Conservation (phyloP, 2,113 vertebrate genomes). For the Nansenia antarctica region DNA sequence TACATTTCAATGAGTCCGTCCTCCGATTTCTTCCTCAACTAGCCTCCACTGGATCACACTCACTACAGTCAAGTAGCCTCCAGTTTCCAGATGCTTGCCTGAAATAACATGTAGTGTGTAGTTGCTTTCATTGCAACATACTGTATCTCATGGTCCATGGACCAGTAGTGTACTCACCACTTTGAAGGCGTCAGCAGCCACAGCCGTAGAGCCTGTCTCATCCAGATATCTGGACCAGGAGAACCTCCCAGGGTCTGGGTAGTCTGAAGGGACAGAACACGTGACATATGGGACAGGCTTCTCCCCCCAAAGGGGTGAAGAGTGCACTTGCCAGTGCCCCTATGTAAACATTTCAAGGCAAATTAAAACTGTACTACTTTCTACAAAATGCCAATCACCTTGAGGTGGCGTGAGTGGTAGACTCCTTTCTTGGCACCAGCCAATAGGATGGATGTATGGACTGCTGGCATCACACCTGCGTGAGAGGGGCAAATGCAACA, state of each 20-base stretch:
- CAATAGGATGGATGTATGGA: constrained; percentile 95
- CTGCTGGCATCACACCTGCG: constrained; percentile 95
- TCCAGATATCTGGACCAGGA: constrained; percentile 92
- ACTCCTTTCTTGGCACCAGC: constrained; percentile 94
- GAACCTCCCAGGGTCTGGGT: constrained; percentile 90
- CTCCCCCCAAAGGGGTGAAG: too few species aligned
- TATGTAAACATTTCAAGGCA: not conserved
- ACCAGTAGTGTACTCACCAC: constrained; percentile 73
- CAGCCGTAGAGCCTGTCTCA: constrained; percentile 88
- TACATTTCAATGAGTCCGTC: too few species aligned
- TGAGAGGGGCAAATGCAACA: constrained; percentile 7
- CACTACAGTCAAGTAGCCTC: too few species aligned
- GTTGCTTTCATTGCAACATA: not conserved
- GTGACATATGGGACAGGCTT: not conserved
- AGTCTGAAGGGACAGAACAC: constrained; percentile 74
- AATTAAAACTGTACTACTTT: not conserved
- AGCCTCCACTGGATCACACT: too few species aligned
- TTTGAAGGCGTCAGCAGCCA: constrained; percentile 88
- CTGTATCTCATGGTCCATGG: too few species aligned
- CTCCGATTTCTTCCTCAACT: too few species aligned
- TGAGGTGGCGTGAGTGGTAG: constrained; percentile 95
- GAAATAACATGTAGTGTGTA: not conserved
- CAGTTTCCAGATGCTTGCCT: too few species aligned
- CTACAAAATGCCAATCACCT: constrained; percentile 74
- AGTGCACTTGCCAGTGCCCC: not conserved